Base-by-base conservation (phyloP, 2,888 invertebrate genomes). In the Synanthedon tipuliformis region DNA sequence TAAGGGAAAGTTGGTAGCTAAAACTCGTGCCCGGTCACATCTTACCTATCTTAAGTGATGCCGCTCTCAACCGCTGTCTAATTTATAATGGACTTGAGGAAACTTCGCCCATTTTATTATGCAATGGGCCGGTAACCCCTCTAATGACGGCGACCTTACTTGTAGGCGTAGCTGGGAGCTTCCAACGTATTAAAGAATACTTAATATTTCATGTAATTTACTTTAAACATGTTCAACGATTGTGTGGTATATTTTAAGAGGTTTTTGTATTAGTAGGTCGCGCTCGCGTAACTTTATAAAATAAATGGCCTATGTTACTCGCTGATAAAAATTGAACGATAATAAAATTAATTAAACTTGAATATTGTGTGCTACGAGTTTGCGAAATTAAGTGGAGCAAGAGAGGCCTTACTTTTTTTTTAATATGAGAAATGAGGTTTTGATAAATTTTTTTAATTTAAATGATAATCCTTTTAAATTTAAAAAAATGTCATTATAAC, bases 21-120 rank as follows among this genome's bases (percentile, higher is more conserved):
- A 73, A 79, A 75, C 75, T 82, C 82, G 80, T 80, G 80, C 75
- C 78, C 80, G 85, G 85, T 83, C 85, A 82, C 81, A 84, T 83
- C 81, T 77, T 84, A 84, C 85, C 85, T 84, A 86, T 83, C 86
- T 86, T 81, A 86, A 85, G 81, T 82, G 86, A 86, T 84, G 85
- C 83, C 84, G 78, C 78, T 78, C 82, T 84, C 71, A 71, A 71
- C 81, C 83, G 78, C 79, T 81, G 86, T 86, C 86, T 87, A 86
- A 87, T 87, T 87, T 86, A 86, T 87, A 87, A 86, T 87, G 86
- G 87, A 85, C 86, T 87, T 86, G 79, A 75, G 84, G 78, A 84
- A 87, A 86, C 85, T 87, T 87, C 67, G 81, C 71, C 81, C 86
- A 87, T 87, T 87, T 87, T 87, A 87, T 86, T 86, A 87, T 86